phyloP scores from a whole-genome alignment of 2,888 invertebrate species.

The Nomada goodeniana region DNA sequence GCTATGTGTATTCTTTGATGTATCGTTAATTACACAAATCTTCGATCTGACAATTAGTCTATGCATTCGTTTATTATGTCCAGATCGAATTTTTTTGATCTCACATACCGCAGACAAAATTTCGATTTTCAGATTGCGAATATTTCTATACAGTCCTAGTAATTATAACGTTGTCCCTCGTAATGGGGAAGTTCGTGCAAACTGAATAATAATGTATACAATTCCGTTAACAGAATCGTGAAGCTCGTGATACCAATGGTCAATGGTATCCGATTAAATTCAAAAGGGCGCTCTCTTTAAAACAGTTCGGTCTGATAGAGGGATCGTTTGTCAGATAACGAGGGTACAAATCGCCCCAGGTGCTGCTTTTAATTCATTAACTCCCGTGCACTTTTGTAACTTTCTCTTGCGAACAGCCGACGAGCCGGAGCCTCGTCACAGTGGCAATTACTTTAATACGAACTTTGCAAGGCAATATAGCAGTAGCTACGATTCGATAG shows the following conservation, averaged over 20 bases:
- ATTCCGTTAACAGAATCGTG: neutral
- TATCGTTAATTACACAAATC: too few relatives aligned
- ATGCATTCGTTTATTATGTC: too few relatives aligned
- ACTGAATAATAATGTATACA: neutral
- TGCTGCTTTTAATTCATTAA: constrained; percentile 52
- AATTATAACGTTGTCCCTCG: too few relatives aligned
- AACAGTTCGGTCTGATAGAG: constrained; percentile 12
- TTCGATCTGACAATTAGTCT: too few relatives aligned
- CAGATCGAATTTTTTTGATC: too few relatives aligned
- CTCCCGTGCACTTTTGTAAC: constrained; percentile 34
- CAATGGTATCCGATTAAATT: neutral
- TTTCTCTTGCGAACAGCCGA: constrained; percentile 13
- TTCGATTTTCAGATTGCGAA: too few relatives aligned
- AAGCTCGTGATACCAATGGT: neutral
- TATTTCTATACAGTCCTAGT: too few relatives aligned
- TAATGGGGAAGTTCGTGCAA: neutral
- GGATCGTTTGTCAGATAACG: constrained; percentile 38
- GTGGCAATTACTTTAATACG: constrained; percentile 38
- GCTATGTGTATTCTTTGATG: too few relatives aligned
- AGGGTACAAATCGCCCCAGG: constrained; percentile 28
- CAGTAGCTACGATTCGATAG: too few relatives aligned
- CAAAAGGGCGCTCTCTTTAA: neutral
- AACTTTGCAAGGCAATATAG: constrained; percentile 32
- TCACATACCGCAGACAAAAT: too few relatives aligned
- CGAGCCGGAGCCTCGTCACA: constrained; percentile 28